Percentiles rank a stretch among this genome's conserved stretches.
phyloP scores from a whole-genome alignment of 2,113 vertebrate genomes.

The Microcebus lehilahytsara region DNA sequence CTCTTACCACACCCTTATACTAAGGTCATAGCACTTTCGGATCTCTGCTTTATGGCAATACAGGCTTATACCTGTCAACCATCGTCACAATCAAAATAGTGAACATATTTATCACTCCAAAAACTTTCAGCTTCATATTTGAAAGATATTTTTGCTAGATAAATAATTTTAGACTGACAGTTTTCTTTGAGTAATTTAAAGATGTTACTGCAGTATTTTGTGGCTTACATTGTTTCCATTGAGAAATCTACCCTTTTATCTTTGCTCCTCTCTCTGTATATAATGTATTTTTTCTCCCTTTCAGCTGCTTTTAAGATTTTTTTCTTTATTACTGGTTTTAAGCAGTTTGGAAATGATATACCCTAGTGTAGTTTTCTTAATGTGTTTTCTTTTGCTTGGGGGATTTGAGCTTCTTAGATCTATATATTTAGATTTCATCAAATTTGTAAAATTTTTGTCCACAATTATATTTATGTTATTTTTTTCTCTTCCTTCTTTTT shows the following conservation, averaged over 20 bases:
- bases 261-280: background rate
- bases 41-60: background rate
- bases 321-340: background rate
- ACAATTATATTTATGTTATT: background rate
- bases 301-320: background rate
- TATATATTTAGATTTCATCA: background rate
- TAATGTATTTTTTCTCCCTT: background rate
- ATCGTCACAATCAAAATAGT: background rate
- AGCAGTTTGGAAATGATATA: background rate
- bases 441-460: background rate
- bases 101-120: background rate
- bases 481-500: background rate
- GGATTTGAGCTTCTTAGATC: background rate
- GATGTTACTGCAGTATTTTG: background rate
- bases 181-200: background rate
- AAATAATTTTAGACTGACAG: background rate
- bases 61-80: background rate
- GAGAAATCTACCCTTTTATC: background rate
- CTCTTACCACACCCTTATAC: background rate
- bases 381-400: background rate
- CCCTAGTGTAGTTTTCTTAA: background rate
- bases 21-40: background rate
- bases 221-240: background rate
- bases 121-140: background rate
- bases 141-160: background rate